Base-by-base conservation (phyloP, 2,888 invertebrate species). In the Cremastinae sp. region DNA sequence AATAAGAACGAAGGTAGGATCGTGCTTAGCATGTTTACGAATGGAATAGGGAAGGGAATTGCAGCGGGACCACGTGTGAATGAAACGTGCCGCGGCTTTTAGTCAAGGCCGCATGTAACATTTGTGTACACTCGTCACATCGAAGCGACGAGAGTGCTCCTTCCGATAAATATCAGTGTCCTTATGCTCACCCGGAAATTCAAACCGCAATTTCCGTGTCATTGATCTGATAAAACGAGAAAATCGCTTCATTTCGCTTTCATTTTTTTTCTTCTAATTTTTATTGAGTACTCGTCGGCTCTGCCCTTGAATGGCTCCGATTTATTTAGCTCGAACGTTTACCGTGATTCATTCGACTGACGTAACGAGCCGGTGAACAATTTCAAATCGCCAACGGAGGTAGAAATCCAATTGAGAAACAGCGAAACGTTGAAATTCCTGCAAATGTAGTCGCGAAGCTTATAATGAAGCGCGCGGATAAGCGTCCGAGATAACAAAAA, bases 11-110 rank as follows among this genome's bases (percentile, higher is more conserved):
- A 39, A 53, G n/a, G n/a, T n/a, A n/a, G n/a, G n/a, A n/a, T n/a
- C n/a, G n/a, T n/a, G n/a, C n/a, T n/a, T n/a, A n/a, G n/a, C n/a
- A n/a, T n/a, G n/a, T n/a, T 55, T 55, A 37, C 59, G 9, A 58
- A 55, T 43, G 45, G 51, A 39, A 14, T n/a, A n/a, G 12, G 28
- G 4, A n/a, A 8, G 49, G 20, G 61, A 39, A 56, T 20, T 39
- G 41, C 68, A 56, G 43, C 53, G 59, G 2, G 28, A 28, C 59
- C 73, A 55, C 69, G 69, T 73, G 76, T 61, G 76, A 76, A 73
- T 73, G 64, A 76, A 73, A 70, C 59, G 53, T 69, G 69, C 18
- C 62, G 22, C 16, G 62, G 20, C 45, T 35, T n/a, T 64, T 59
- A 43, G 22, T 47, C 73, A 76, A 76, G 76, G 76, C 47, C 69